Evolutionary conservation across 2,888 invertebrate species (phyloP).

Genomic region (Hydraecia micacea): DNA sequence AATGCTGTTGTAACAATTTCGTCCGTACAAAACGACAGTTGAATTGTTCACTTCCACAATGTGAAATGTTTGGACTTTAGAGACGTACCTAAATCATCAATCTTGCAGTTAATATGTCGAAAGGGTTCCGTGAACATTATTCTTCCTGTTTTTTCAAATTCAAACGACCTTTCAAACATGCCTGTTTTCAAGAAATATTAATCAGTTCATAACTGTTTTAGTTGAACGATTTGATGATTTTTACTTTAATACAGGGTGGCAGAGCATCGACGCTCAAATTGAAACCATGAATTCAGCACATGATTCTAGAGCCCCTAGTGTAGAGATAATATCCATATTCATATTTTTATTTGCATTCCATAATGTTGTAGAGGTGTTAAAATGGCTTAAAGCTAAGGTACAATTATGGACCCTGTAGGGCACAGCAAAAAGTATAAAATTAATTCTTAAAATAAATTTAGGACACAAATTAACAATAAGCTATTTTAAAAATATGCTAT

Average conservation of each 20-base stretch:
- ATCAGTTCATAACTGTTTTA: not conserved
- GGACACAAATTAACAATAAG: too few species aligned
- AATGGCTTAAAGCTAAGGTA: too few species aligned
- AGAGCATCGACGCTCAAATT: not conserved
- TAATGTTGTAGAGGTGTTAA: too few species aligned
- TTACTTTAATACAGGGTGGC: not conserved
- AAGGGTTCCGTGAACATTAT: not conserved
- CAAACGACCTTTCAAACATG: not conserved
- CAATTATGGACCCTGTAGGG: too few species aligned
- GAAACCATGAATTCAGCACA: not conserved
- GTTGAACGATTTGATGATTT: not conserved
- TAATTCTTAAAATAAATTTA: too few species aligned
- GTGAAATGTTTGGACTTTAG: slow-evolving; percentile 15
- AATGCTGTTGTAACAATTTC: slow-evolving; percentile 26
- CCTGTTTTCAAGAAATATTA: not conserved
- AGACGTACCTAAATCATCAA: not conserved
- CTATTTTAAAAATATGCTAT: too few species aligned
- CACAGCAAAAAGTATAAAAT: too few species aligned
- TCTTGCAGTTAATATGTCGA: slow-evolving; percentile 11
- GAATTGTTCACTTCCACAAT: slow-evolving; percentile 1
- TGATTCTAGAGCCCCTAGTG: not conserved
- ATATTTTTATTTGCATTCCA: too few species aligned
- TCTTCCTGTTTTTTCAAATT: slow-evolving; percentile 2
- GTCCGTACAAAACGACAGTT: slow-evolving; percentile 1
- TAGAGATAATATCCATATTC: too few species aligned